Percentiles rank a stretch among this genome's conserved stretches.
Evolutionary conservation across 2,888 invertebrate genomes (phyloP).

Genomic region (Phaedon cochleariae): DNA sequence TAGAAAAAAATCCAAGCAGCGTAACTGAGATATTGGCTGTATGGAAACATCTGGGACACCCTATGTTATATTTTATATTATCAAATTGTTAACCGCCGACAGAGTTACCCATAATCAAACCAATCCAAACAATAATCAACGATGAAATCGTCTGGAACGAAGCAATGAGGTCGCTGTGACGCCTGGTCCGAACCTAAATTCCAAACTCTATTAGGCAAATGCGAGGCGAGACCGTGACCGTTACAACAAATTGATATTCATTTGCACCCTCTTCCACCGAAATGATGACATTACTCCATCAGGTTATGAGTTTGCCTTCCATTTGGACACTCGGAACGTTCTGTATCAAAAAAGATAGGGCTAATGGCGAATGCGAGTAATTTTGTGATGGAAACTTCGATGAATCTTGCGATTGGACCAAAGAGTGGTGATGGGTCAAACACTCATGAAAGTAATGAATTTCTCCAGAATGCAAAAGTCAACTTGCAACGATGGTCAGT

Average conservation of each 20-base stretch:
- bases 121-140: background rate
- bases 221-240: conserved; percentile 27
- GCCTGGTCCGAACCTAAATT: conserved; percentile 5
- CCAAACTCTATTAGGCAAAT: conserved; percentile 33
- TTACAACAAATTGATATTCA: conserved; percentile 33
- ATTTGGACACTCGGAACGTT: conserved; percentile 27
- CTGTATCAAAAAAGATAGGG: conserved; percentile 7
- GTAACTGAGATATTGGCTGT: too few species aligned
- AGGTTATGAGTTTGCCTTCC: conserved; percentile 27
- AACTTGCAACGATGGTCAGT: background rate
- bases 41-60: too few species aligned
- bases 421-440: background rate
- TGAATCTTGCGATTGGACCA: background rate
- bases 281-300: conserved; percentile 33
- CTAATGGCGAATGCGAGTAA: conserved; percentile 12
- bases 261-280: conserved; percentile 30
- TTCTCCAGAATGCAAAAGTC: background rate
- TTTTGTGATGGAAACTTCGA: conserved; percentile 2
- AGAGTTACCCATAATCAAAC: too few species aligned
- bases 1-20: too few species aligned
- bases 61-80: too few species aligned
- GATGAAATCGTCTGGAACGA: background rate
- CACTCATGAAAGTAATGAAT: background rate
- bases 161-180: background rate
- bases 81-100: too few species aligned